Evolutionary conservation across 37 sponge, comb jelly and placozoan genomes (phyloP), one percentile per base, ranked within the genome.

Genomic region (Aplysina aerophoba): DNA sequence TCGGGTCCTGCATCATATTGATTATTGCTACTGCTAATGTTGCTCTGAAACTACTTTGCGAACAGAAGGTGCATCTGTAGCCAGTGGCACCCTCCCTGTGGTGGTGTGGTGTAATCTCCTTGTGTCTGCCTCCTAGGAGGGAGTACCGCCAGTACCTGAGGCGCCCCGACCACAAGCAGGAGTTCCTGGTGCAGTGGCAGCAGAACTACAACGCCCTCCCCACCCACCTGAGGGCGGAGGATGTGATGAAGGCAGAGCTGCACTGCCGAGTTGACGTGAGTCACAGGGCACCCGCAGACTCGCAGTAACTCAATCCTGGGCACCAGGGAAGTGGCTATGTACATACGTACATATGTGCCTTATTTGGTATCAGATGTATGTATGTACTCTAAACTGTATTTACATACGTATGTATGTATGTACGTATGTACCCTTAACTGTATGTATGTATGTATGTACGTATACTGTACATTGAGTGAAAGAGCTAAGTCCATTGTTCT

Each of bases 161-260:
- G 77, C 72, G 98, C n/a, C 98, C 98, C 24, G 98, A 98, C 79
- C 73, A 82, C 74, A 98, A 98, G 85, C 98, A 98, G 68, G 92
- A 92, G 84, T 92, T 94, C 35, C 88, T 98, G 33, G 73, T 84
- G 25, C 94, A 94, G 69, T 96, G 89, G 94, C 93, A 95, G 77
- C 41, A 83, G 61, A 68, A 86, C 75, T 95, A 95, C 90, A 95
- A 98, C 68, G 59, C 57, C 19, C 56, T 98, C 33, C 83, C 94
- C 17, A 81, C 40, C 35, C 89, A 94, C 78, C 81, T 94, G 81
- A 56, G 93, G 6, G 71, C 66, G 40, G 96, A 98, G 68, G 91
- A 69, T 14, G 86, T 81, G 41, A 94, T 96, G 96, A 98, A 96
- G 86, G 91, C 94, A 0, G 96, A 98, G 41, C 94, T 94, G 24